Percentiles rank a stretch among this genome's conserved stretches.
Evolutionary conservation across 2,113 vertebrate species (phyloP).

Genomic region (Larimichthys polyactis): DNA sequence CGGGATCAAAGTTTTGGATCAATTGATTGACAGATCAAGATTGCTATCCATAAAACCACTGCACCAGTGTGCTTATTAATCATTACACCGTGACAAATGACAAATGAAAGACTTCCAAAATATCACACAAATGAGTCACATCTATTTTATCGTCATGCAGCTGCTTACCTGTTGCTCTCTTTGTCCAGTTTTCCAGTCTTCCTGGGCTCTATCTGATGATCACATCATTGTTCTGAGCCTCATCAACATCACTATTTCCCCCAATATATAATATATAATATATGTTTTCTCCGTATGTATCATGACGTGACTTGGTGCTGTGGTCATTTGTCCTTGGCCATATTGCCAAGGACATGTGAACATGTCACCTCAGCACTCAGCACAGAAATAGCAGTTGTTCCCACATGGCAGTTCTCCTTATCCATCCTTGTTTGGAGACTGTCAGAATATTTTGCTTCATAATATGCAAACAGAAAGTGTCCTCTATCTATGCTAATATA

Average conservation of each 20-base stretch:
- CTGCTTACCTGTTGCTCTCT: not conserved
- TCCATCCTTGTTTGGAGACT: conserved; percentile 57
- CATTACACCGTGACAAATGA: not conserved
- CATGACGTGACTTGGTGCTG: conserved; percentile 14
- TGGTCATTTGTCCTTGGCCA: conserved; percentile 43
- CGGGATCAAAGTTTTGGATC: not conserved
- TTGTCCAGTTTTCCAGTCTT: not conserved
- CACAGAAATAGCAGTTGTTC: conserved; percentile 44
- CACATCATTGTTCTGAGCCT: not conserved
- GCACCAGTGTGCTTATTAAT: not conserved
- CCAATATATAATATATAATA: not conserved
- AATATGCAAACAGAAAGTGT: conserved; percentile 21
- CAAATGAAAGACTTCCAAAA: too few species aligned
- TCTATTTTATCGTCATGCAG: not conserved
- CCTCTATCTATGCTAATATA: conserved; percentile 41
- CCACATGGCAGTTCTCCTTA: conserved; percentile 46
- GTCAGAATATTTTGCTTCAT: conserved; percentile 53
- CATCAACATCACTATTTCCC: not conserved
- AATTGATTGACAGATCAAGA: not conserved
- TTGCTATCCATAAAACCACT: not conserved
- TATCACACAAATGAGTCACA: not conserved
- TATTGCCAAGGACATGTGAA: conserved; percentile 7
- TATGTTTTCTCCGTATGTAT: not conserved
- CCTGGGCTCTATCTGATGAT: too few species aligned
- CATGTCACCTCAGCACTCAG: conserved; percentile 49